Base-by-base conservation (phyloP, 2,113 vertebrate species). In the Progne subis region DNA sequence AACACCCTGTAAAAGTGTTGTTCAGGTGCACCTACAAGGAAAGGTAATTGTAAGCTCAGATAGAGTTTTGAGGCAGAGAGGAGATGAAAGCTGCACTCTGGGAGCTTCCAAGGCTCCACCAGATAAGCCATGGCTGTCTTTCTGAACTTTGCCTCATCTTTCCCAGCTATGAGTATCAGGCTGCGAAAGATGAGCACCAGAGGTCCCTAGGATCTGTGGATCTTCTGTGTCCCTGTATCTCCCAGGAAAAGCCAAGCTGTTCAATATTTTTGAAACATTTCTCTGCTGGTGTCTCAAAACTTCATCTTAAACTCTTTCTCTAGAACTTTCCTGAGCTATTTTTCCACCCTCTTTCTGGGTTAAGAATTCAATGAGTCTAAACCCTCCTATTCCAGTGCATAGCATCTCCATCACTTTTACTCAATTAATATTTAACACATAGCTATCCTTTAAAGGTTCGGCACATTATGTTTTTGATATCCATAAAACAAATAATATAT, bases 1-100 rank as follows among this genome's bases (percentile, higher is more conserved):
- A 70, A 31, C 8, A 52, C 8, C 6, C 8, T 4, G 1, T 21
- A 78, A 68, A 0, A 2, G 7, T 9, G 28, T 14, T 31, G 31
- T 55, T 76, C 20, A 57, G 21, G 8, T 11, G 41, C 6, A 49
- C 14, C 6, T n/a, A 14, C 6, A 47, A 55, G 21, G 28, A 69
- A 55, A 75, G 14, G 17, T 11, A 64, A 12, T 3, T 61, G 19
- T 18, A 76, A 78, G 0, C 14, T 79, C 25, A 52, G 11, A 29
- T 0, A 13, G 29, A 88, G 13, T 34, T 87, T 88, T 31, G 41
- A 69, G 67, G 13, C 14, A 63, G 6, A 67, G 6, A 20, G 4
- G 7, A 21, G 1, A 6, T 52, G 13, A 75, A 82, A 60, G 34
- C 1, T 56, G 31, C 19, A n/a, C 24, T 67, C 14, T 28, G 50